Evolutionary conservation across 1,140 invertebrate genomes (phyloP), one percentile per base, ranked within the genome.

Genomic region (Pararge aegeria): DNA sequence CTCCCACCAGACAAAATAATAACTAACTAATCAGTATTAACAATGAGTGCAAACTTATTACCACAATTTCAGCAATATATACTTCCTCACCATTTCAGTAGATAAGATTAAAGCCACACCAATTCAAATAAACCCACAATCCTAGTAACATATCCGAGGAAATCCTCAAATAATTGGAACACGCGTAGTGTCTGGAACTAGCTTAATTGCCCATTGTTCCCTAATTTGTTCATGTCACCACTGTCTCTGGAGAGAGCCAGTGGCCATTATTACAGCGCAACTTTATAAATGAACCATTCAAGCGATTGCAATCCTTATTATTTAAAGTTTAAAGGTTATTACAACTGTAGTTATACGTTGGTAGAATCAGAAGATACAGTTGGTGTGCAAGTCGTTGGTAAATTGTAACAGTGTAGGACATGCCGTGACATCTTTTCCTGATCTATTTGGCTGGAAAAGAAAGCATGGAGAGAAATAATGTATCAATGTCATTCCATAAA

Each of bases 151-250:
- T 42, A 59, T 55, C 52, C 49, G 40, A 52, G 29, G 55, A 66
- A 69, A 69, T 72, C 66, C 63, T 53, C 61, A 66, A 72, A 69
- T 72, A 72, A 77, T 77, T 72, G 72, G 66, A 51, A 55, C 54
- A 61, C 68, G 66, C 66, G 66, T 71, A 59, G 52, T 60, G 62
- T 60, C 63, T 67, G 63, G 48, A 73, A 68, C 65, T 59, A 64
- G 66, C 72, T 70, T 77, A 77, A 77, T 77, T 77, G 72, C 66
- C 68, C 72, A 77, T 77, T 77, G 74, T 73, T 64, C 71, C 65
- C 64, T 74, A 77, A 77, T 77, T 77, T 77, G 74, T 74, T 72
- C 74, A 65, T 69, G 74, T 77, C 74, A 61, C 71, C 72, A 72
- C 73, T 61, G 66, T 61, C 66, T 64, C 61, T 53, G 12, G 63